These are phyloP conservation scores for Drosophila barbarae DNA, from an alignment of 2,888 invertebrate species.

Conservation along the genomic window DNA sequence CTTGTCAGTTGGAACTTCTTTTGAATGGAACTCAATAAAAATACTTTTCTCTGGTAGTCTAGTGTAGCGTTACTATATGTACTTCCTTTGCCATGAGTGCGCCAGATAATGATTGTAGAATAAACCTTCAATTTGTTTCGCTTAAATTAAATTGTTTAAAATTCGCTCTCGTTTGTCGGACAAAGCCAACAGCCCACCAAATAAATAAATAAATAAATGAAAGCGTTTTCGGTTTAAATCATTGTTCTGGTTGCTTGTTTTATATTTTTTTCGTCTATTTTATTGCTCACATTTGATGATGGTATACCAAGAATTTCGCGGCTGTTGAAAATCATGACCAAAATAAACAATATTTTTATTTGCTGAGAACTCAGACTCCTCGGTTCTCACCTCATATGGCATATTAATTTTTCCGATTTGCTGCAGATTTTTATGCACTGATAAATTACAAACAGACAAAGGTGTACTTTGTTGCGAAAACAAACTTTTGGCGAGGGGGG, in stretches of 20 bases:
- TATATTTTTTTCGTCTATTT: slow-evolving; percentile 23
- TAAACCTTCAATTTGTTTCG: slow-evolving; percentile 47
- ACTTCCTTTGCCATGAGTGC: slow-evolving; percentile 47
- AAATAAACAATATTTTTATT: slow-evolving; percentile 26
- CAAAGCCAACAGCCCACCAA: slow-evolving; percentile 30
- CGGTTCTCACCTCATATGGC: slow-evolving; percentile 30
- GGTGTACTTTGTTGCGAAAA: slow-evolving; percentile 28
- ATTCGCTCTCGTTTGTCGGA: slow-evolving; percentile 52
- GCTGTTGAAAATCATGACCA: slow-evolving; percentile 10
- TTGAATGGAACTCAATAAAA: not conserved
- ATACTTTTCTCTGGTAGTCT: not conserved
- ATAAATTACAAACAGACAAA: slow-evolving; percentile 44
- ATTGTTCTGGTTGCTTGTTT: slow-evolving; percentile 13
- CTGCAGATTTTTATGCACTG: slow-evolving; percentile 53
- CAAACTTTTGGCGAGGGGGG: slow-evolving; percentile 4
- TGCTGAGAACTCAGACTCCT: not conserved
- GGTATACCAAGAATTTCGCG: slow-evolving; percentile 18
- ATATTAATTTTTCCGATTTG: slow-evolving; percentile 49
- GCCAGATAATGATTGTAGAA: slow-evolving; percentile 4
- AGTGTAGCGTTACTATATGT: not conserved
- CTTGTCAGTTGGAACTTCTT: not conserved
- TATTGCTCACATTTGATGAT: slow-evolving; percentile 11
- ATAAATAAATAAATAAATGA: slow-evolving; percentile 36
- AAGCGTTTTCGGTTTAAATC: slow-evolving; percentile 14
- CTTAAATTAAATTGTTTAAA: slow-evolving; percentile 55